Evolutionary conservation across 2,113 vertebrate species (phyloP).

Genomic region (Corydoras sp.): DNA sequence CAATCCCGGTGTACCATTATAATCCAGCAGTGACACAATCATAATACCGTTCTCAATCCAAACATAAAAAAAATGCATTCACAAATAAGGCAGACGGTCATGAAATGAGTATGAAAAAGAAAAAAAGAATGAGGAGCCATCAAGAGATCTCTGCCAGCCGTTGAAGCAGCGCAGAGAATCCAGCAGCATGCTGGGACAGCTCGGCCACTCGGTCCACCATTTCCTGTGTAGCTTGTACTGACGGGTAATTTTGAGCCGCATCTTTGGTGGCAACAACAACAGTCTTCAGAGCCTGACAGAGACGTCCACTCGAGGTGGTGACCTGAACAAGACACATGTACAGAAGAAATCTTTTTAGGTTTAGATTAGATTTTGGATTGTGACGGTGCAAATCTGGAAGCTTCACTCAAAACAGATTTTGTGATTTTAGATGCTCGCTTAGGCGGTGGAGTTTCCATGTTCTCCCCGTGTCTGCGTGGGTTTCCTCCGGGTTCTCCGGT

Average conservation of each 20-base stretch:
- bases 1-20: constrained; percentile 20
- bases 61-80: constrained; percentile 44
- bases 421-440: too few relatives aligned
- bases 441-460: too few relatives aligned
- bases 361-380: too few relatives aligned
- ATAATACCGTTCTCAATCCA: constrained; percentile 31
- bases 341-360: too few relatives aligned
- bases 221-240: constrained; percentile 71
- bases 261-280: constrained; percentile 83
- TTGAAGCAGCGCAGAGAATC: constrained; percentile 78
- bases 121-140: constrained; percentile 40
- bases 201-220: constrained; percentile 78
- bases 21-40: constrained; percentile 34
- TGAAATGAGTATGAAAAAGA: constrained; percentile 35
- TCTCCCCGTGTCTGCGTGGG: too few relatives aligned
- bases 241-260: constrained; percentile 81
- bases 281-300: constrained; percentile 78
- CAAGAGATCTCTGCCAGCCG: constrained; percentile 69
- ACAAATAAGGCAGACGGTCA: constrained; percentile 64
- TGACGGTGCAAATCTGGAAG: too few relatives aligned
- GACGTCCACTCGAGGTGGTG: constrained; percentile 69
- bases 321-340: constrained; percentile 52
- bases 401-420: too few relatives aligned
- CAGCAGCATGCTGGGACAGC: constrained; percentile 75
- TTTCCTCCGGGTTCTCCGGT: too few relatives aligned